A percentile compares a stretch with the other conserved stretches of the same genome.
These are phyloP conservation scores for Melanophora roralis DNA, from an alignment of 2,888 invertebrate genomes.

Conservation along the genomic window DNA sequence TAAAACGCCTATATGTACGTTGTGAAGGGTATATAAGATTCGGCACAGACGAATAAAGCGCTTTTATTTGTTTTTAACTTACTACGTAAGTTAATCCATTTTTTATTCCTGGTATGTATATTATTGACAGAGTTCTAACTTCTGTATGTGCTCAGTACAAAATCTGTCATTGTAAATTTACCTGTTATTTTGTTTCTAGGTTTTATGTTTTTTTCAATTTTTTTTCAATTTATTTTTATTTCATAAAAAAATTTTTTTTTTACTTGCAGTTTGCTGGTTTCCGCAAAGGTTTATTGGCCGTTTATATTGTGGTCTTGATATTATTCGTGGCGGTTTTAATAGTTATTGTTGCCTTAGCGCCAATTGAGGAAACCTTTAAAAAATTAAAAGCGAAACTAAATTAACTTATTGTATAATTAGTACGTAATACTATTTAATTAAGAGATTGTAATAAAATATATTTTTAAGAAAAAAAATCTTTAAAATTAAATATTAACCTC, in stretches of 20 bases:
- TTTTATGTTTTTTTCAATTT: constrained; percentile 21
- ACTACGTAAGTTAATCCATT: too few relatives aligned
- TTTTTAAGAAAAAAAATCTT: constrained; percentile 10
- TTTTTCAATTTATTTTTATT: constrained; percentile 27
- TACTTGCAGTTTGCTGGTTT: constrained; percentile 84
- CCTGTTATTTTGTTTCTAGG: not conserved
- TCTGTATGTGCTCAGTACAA: too few relatives aligned
- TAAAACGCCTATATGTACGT: too few relatives aligned
- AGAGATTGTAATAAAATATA: constrained; percentile 14
- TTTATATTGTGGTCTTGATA: constrained; percentile 85
- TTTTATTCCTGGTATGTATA: too few relatives aligned
- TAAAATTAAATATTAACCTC: not conserved
- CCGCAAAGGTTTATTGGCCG: constrained; percentile 86
- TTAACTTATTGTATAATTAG: constrained; percentile 25
- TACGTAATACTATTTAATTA: constrained; percentile 13
- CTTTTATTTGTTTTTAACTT: too few relatives aligned
- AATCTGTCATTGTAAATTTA: too few relatives aligned
- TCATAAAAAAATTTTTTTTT: not conserved
- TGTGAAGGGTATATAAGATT: too few relatives aligned
- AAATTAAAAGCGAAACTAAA: constrained; percentile 60
- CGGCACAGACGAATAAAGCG: too few relatives aligned
- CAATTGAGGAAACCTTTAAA: constrained; percentile 82
- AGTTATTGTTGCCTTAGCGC: constrained; percentile 85
- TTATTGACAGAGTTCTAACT: too few relatives aligned
- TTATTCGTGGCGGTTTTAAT: constrained; percentile 85